Conservation (phyloP, 2,113 vertebrate species). For the Myanophis thanlyinensis region DNA sequence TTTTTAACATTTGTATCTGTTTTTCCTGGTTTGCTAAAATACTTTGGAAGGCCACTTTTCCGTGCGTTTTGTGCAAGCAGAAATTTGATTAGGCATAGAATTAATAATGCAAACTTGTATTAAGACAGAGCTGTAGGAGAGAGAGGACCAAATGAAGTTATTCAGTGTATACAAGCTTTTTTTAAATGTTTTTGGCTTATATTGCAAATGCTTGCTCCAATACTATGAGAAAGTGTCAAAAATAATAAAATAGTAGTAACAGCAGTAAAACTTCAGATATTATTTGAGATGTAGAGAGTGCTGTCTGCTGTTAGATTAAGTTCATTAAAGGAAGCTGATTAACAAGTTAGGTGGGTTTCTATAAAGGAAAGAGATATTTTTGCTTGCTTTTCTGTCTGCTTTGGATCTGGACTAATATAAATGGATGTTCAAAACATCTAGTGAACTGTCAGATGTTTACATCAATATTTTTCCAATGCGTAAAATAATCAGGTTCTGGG, state of each 20-base stretch:
- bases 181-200: conserved; percentile 23
- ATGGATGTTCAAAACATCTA: conserved; percentile 61
- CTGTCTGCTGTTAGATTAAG: conserved; percentile 42
- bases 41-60: conserved; percentile 66
- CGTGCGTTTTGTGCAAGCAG: conserved; percentile 70
- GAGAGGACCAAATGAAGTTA: conserved; percentile 32
- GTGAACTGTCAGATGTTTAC: conserved; percentile 55
- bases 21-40: conserved; percentile 55
- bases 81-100: conserved; percentile 61
- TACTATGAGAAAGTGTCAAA: conserved; percentile 59
- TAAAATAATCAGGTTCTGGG: conserved; percentile 65
- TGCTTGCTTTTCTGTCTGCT: conserved; percentile 55
- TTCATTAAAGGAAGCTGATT: conserved; percentile 54
- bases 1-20: conserved; percentile 60
- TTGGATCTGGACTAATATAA: conserved; percentile 59
- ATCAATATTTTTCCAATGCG: conserved; percentile 42
- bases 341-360: conserved; percentile 57
- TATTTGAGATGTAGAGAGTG: conserved; percentile 44
- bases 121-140: conserved; percentile 27
- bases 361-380: conserved; percentile 53
- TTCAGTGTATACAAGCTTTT: conserved; percentile 35
- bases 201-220: conserved; percentile 48
- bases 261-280: conserved; percentile 44
- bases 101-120: conserved; percentile 41
- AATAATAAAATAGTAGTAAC: conserved; percentile 8